Evolutionary conservation across 2,888 invertebrate genomes (phyloP), one percentile per base, ranked within the genome.

Genomic region (Hyposoter dolosus): DNA sequence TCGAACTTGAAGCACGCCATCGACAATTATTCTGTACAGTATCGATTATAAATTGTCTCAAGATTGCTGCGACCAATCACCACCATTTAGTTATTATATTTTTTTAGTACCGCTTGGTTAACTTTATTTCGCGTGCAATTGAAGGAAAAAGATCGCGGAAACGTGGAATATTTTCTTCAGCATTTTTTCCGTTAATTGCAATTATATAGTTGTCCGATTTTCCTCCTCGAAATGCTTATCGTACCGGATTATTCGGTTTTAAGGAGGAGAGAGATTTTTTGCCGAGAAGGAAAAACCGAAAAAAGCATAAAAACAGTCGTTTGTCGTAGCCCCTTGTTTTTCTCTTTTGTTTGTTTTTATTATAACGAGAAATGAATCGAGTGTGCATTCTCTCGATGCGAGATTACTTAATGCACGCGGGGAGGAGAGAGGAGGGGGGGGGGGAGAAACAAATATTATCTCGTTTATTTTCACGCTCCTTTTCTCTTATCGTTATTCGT

Each of bases 21-120:
- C 65, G 81, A 78, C 76, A 63, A 83, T 84, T 66, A 66, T 50
- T 72, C 40, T 83, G 68, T 83, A 83, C 83, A 83, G 76, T 78
- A 79, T 65, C 15, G 50, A 35, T 69, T 69, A 43, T 19, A 65
- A 79, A 75, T 85, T 53, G 69, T 82, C 82, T 45, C 45, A 85
- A 77, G 1, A 75, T n/a, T 40, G 65, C 65, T 75, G 65, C 17
- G 53, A 66, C 66, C 23, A 45, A 63, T 77, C 32, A 23, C 74
- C 50, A n/a, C 23, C n/a, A 35, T 23, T 23, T 56, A 10, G 17
- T 65, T 43, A 28, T 43, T 35, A 17, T 35, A 32, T 71, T 72
- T 75, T 35, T 40, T 15, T 71, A 65, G 50, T 72, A 23, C 4
- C 32, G 60, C 40, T 74, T 35, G 19, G 45, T 12, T 12, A n/a